Evolutionary conservation across 2,888 invertebrate genomes (phyloP).

Genomic region (Coelogynopora nodosa): DNA sequence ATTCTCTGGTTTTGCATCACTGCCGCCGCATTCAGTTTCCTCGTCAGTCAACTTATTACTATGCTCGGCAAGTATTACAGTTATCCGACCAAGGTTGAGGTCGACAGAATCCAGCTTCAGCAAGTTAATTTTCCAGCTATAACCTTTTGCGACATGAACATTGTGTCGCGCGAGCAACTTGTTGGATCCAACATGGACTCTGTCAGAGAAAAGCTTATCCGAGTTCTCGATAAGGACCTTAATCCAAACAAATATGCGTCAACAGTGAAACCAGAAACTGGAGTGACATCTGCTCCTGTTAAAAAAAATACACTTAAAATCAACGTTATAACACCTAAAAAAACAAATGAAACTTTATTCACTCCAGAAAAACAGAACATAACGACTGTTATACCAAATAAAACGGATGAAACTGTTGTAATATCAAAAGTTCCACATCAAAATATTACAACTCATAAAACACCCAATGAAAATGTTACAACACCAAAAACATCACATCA

Average conservation of each 20-base stretch:
- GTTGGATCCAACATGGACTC: not conserved
- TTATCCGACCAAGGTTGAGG: not conserved
- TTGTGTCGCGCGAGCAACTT: not conserved
- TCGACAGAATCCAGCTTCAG: not conserved
- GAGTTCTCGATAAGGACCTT: not conserved
- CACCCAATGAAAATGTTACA: not conserved
- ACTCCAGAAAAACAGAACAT: not conserved
- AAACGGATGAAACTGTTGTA: not conserved
- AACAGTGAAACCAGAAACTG: not conserved
- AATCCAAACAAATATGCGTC: not conserved
- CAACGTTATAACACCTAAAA: not conserved
- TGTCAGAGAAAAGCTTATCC: not conserved
- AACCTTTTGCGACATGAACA: not conserved
- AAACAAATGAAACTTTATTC: not conserved
- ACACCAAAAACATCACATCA: not conserved
- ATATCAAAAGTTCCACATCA: constrained; percentile 1
- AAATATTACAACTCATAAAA: not conserved
- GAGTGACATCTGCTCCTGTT: not conserved
- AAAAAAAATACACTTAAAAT: no score
- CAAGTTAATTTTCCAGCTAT: not conserved
- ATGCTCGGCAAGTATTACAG: not conserved
- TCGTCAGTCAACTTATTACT: not conserved
- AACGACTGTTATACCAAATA: not conserved
- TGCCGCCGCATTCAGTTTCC: not conserved
- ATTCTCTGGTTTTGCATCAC: not conserved